Base-by-base conservation (phyloP, 2,888 invertebrate species). In the Hemistola chrysoprasaria region DNA sequence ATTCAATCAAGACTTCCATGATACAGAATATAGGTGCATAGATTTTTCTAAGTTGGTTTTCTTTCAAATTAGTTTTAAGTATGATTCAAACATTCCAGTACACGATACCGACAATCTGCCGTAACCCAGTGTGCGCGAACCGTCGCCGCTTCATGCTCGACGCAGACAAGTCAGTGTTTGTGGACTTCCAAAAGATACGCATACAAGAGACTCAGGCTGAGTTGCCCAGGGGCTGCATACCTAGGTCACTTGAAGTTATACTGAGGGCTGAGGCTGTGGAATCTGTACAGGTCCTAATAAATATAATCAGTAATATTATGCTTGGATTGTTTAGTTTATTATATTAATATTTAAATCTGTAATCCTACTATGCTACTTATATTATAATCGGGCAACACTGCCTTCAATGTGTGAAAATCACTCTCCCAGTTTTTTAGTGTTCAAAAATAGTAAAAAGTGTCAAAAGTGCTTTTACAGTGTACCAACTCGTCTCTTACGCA, bases 121-220 rank as follows among this genome's bases (percentile, higher is more conserved):
- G 95, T 3, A 99, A 99, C 90, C 97, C 98, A 1, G 96, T 97
- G 1, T 99, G 99, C 75, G 94, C 93, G 37, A 99, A 99, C 77
- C 91, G 98, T 7, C 91, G 95, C 0, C 91, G 96, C 20, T 99
- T 99, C 74, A 92, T 94, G 90, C 81, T 99, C 48, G 97, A 99
- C 65, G 93, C 97, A 4, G 97, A 98, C 78, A 97, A 97, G 73
- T 98, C 98, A 0, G 86, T 93, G 10, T 99, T 99, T 82, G 95
- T 99, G 0, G 99, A 99, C 83, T 99, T 99, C 76, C 99, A 99
- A 88, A 99, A 99, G 90, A 94, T 98, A 1, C 92, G 98, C 38
- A 95, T 99, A 53, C 99, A 99, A 78, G 99, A 99, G 85, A 97
- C 97, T 0, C 99, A 99, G 78, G 94, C 97, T 0, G 99, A 99